Evolutionary conservation across 2,888 invertebrate genomes (phyloP).

Genomic region (Heterodera filipjevi): DNA sequence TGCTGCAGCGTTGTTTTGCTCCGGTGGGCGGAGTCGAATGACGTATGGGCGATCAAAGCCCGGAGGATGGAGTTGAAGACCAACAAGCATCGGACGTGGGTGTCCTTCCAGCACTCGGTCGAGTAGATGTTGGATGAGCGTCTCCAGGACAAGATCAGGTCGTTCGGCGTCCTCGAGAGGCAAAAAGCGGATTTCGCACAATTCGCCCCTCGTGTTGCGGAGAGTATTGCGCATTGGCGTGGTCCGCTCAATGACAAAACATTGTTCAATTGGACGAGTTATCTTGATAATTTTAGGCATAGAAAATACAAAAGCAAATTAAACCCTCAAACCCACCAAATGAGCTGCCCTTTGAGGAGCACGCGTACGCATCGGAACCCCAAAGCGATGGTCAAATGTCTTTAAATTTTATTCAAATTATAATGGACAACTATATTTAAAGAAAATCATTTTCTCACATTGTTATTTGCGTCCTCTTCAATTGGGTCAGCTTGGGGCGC

Average conservation of each 20-base stretch:
- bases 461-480: no score
- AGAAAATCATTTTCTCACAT: no score
- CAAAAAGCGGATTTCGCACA: slow-evolving; percentile 1
- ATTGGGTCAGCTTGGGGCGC: no score
- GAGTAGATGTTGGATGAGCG: neutral
- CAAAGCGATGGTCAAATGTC: no score
- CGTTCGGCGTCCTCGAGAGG: slow-evolving; percentile 1
- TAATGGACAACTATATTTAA: no score
- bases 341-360: no score
- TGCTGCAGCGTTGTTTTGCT: slow-evolving; percentile 18
- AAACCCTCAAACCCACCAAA: no score
- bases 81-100: neutral
- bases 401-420: no score
- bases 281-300: neutral
- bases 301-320: neutral
- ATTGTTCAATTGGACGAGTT: neutral
- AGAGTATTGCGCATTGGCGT: neutral
- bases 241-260: neutral
- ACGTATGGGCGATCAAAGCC: neutral
- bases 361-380: no score
- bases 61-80: neutral
- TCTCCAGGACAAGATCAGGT: neutral
- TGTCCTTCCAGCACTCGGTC: neutral
- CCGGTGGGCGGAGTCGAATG: slow-evolving; percentile 3
- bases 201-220: slow-evolving; percentile 5